Evolutionary conservation across 92 coral and sea anemone species (phyloP).

Genomic region (Palythoa heliodiscus): DNA sequence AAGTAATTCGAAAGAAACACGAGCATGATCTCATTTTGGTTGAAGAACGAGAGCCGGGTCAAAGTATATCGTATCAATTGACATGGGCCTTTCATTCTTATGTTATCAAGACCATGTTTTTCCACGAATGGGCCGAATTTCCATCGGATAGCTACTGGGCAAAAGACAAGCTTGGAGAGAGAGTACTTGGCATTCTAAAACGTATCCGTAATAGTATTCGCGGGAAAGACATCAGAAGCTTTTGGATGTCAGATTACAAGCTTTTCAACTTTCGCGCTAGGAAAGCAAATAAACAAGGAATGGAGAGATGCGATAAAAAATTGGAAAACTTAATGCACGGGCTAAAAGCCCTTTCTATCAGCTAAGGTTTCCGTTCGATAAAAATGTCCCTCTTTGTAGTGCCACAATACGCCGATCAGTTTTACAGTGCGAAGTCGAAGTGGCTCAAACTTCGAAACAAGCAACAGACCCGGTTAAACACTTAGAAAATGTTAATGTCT

Average conservation of each 20-base stretch:
- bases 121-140: slow-evolving; percentile 58
- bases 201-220: slow-evolving; percentile 49
- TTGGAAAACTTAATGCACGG: slow-evolving; percentile 9
- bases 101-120: slow-evolving; percentile 60
- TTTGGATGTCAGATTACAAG: slow-evolving; percentile 63
- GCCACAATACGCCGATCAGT: too few relatives aligned
- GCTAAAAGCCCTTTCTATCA: slow-evolving; percentile 16
- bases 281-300: slow-evolving; percentile 22
- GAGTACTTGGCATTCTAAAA: slow-evolving; percentile 37
- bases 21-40: slow-evolving; percentile 34
- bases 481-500: too few relatives aligned
- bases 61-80: neutral
- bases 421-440: too few relatives aligned
- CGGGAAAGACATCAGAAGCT: slow-evolving; percentile 53
- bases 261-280: slow-evolving; percentile 66
- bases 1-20: slow-evolving; percentile 54
- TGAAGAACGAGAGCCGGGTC: slow-evolving; percentile 21
- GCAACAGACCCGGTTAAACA: too few relatives aligned
- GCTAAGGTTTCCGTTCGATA: too few relatives aligned
- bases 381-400: too few relatives aligned
- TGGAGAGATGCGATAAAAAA: slow-evolving; percentile 17
- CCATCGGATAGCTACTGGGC: slow-evolving; percentile 49
- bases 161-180: slow-evolving; percentile 33
- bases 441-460: too few relatives aligned
- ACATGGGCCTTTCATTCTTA: slow-evolving; percentile 62